A percentile compares a stretch with the other conserved stretches of the same genome.
phyloP scores from a whole-genome alignment of 2,888 invertebrate species.

The Harpalus rufipes region DNA sequence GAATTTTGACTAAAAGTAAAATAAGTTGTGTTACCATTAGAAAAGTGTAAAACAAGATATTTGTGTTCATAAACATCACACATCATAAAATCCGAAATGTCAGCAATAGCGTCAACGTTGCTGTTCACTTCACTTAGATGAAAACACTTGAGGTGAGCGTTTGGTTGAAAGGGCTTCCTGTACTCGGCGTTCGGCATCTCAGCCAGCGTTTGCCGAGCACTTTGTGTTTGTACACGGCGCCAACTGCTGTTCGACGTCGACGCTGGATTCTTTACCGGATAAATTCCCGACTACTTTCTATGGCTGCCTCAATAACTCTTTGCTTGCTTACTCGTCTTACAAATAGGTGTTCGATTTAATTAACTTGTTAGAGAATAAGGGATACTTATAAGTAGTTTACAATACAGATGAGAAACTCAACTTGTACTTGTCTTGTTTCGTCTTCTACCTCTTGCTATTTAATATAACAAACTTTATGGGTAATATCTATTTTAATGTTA shows the following conservation, averaged over 20 bases:
- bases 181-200: constrained; percentile 2
- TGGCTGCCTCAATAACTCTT: constrained; percentile 60
- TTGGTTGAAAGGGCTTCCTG: constrained; percentile 56
- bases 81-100: too few species aligned
- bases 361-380: not conserved
- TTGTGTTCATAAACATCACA: too few species aligned
- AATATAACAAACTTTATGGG: too few species aligned
- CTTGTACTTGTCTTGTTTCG: too few species aligned
- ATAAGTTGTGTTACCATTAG: too few species aligned
- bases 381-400: too few species aligned
- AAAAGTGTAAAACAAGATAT: too few species aligned
- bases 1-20: too few species aligned
- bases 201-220: constrained; percentile 46
- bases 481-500: too few species aligned
- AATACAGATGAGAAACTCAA: too few species aligned
- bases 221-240: constrained; percentile 44
- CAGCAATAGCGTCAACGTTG: not conserved
- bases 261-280: constrained; percentile 22
- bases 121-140: constrained; percentile 36
- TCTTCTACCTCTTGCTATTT: too few species aligned
- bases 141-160: constrained; percentile 58
- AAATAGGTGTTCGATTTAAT: constrained; percentile 13
- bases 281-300: constrained; percentile 56
- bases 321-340: constrained; percentile 24
- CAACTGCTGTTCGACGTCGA: constrained; percentile 17